phyloP scores from a whole-genome alignment of 2,888 invertebrate species.

The Dryocosmus kuriphilus region DNA sequence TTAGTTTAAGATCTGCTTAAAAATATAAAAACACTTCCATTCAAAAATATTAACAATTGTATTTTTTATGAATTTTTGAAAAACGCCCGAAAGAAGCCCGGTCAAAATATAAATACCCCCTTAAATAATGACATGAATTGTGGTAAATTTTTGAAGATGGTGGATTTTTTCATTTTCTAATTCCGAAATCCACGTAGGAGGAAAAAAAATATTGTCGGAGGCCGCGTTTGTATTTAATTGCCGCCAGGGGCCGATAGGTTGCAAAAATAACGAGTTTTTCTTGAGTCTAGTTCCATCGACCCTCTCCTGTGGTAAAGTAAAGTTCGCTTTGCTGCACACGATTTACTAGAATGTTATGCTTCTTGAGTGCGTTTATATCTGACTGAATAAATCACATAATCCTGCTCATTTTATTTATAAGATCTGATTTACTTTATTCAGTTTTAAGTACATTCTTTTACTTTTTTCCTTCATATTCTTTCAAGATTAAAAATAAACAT shows the following conservation, averaged over 20 bases:
- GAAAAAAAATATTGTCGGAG: background rate
- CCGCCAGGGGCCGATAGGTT: background rate
- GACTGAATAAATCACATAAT: slow-evolving; percentile 7
- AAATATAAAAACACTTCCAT: no score
- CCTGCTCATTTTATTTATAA: background rate
- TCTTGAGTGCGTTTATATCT: slow-evolving; percentile 7
- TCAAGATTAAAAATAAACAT: background rate
- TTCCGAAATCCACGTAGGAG: no score
- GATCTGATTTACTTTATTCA: background rate
- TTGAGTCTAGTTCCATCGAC: slow-evolving; percentile 14
- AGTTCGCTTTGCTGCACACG: slow-evolving; percentile 19
- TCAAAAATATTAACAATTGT: no score
- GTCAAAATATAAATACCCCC: no score
- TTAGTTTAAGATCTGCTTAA: no score
- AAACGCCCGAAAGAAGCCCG: no score
- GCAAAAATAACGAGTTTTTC: slow-evolving; percentile 31
- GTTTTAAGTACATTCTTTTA: background rate
- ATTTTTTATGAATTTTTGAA: no score
- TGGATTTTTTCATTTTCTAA: background rate
- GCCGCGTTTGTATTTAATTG: background rate
- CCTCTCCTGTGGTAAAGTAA: slow-evolving; percentile 9
- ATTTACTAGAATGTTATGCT: slow-evolving; percentile 19
- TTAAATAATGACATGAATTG: background rate
- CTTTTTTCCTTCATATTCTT: background rate
- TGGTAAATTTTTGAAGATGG: background rate